These are phyloP conservation scores for Gadus macrocephalus DNA, from an alignment of 2,113 vertebrate species.

Conservation along the genomic window DNA sequence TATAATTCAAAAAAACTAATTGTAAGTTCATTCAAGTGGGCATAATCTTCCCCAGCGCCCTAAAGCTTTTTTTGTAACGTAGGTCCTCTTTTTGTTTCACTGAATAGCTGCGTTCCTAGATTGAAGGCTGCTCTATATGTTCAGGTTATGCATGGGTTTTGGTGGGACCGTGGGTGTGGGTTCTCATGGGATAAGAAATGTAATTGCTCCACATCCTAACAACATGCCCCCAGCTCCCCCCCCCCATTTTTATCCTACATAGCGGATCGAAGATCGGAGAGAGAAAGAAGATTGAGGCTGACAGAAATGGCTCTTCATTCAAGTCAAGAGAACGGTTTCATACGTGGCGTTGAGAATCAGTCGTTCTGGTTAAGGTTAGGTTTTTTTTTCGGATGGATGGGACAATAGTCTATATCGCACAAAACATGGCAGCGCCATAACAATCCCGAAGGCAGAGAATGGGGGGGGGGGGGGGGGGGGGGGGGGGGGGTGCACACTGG, in stretches of 20 bases:
- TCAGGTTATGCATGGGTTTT: slow-evolving; percentile 11
- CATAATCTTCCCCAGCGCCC: slow-evolving; percentile 45
- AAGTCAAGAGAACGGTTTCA: slow-evolving; percentile 8
- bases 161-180: slow-evolving; percentile 3
- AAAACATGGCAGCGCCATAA: slow-evolving; percentile 55
- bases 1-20: slow-evolving; percentile 48
- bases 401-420: slow-evolving; percentile 59
- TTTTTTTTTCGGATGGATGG: slow-evolving; percentile 52
- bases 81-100: slow-evolving; percentile 44
- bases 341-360: slow-evolving; percentile 39
- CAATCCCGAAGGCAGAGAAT: slow-evolving; percentile 58
- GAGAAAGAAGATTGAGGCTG: slow-evolving; percentile 52
- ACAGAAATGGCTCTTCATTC: slow-evolving; percentile 63
- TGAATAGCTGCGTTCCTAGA: slow-evolving; percentile 54
- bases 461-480: slow-evolving; percentile 31
- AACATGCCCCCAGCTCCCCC: slow-evolving; percentile 30
- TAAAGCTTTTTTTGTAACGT: slow-evolving; percentile 36
- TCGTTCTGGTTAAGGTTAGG: slow-evolving; percentile 47
- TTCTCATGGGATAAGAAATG: slow-evolving; percentile 51
- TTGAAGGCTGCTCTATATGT: slow-evolving; percentile 39
- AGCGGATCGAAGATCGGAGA: slow-evolving; percentile 53
- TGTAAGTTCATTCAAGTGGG: slow-evolving; percentile 50
- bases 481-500: neutral
- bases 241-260: slow-evolving; percentile 40
- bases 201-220: slow-evolving; percentile 38